Evolutionary conservation across 2,888 invertebrate species (phyloP), one percentile per base, ranked within the genome.

Genomic region (Horisme vitalbata): DNA sequence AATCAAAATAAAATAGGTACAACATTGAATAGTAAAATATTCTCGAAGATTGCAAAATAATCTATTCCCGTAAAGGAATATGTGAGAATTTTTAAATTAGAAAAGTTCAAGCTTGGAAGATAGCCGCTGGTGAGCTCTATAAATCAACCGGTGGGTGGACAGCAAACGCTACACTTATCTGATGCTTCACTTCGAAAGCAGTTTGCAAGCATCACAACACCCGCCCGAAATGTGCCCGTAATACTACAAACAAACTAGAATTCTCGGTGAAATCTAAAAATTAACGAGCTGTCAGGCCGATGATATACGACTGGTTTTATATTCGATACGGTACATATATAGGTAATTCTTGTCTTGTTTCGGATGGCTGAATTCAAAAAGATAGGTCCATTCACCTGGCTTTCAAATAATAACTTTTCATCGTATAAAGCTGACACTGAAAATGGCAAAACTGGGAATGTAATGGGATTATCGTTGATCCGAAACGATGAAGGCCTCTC

Each of bases 391-490:
- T 64, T 71, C 67, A 78, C 75, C 75, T 78, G 71, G 63, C 57
- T 65, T 71, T 67, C 70, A 71, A 63, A 38, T 77, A 77, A 76
- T 79, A 79, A 76, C 70, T 75, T 79, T 78, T 79, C 75, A 73
- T 75, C 69, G 67, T 63, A 67, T 68, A 72, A 72, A 75, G 63
- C 69, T 61, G 66, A 67, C 68, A 70, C 72, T 73, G 65, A 73
- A 79, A 81, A 77, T 72, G 75, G 68, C 69, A 61, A 73, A 79
- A 78, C 78, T 79, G 74, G 72, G 71, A 79, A 78, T 74, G 73
- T 78, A 81, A 83, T 80, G 68, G 75, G 71, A 79, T 81, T 79
- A 81, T 76, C 77, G 74, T 69, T 80, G 79, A 83, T 79, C 80
- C 75, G 75, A 75, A 78, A 76, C 75, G 79, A 75, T 72, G 75